A percentile compares a stretch with the other conserved stretches of the same genome.
Evolutionary conservation across 2,113 vertebrate genomes (phyloP).

Genomic region (Tragelaphus scriptus): DNA sequence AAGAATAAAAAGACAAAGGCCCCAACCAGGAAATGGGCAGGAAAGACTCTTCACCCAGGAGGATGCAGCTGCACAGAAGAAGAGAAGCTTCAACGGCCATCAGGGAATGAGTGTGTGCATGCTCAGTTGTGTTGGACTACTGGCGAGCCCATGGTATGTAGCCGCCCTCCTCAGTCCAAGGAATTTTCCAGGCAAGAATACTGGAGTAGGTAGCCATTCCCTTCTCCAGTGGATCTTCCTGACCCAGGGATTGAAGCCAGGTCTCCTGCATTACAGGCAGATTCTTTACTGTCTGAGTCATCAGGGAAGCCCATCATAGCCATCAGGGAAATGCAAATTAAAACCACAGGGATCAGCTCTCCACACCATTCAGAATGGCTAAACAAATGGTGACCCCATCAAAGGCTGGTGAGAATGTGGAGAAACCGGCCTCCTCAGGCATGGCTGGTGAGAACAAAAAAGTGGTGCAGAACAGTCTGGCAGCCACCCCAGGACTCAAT

Average conservation of each 20-base stretch:
- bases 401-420: neutral
- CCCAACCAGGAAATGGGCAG: neutral
- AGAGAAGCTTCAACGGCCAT: neutral
- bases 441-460: neutral
- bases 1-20: neutral
- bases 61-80: neutral
- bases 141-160: neutral
- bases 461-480: rapidly evolving
- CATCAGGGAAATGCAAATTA: neutral
- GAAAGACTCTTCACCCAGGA: neutral
- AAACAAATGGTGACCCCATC: neutral
- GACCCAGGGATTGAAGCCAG: neutral
- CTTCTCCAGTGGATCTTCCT: neutral
- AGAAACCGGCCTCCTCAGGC: rapidly evolving
- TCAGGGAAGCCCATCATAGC: neutral
- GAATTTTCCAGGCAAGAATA: neutral
- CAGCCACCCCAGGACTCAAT: neutral
- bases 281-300: neutral
- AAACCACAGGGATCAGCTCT: neutral
- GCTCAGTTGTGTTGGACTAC: neutral
- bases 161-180: neutral
- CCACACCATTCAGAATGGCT: rapidly evolving
- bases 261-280: neutral
- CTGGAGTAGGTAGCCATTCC: neutral
- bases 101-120: neutral